A percentile compares a stretch with the other conserved stretches of the same genome.
Conservation (phyloP, 35 echinoderm and acorn worm genomes). For the Lytechinus pictus region DNA sequence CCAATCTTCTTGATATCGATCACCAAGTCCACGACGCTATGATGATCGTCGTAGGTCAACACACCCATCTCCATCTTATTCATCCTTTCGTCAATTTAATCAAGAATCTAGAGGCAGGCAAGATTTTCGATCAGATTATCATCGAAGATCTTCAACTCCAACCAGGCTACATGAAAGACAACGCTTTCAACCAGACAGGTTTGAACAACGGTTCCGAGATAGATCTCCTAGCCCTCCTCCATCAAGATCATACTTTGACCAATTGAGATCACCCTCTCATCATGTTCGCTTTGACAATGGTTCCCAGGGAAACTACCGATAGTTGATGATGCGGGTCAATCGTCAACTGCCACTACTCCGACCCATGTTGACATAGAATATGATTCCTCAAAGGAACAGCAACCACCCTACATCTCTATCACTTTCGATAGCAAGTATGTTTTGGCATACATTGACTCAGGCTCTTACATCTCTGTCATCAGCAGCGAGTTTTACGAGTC, state of each 20-base stretch:
- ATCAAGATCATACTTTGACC: too few relatives aligned
- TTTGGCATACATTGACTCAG: constrained; percentile 30
- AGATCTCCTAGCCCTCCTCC: too few relatives aligned
- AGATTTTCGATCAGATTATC: too few relatives aligned
- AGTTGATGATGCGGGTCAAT: constrained; percentile 40
- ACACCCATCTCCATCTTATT: too few relatives aligned
- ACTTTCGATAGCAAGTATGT: constrained; percentile 32
- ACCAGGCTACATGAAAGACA: too few relatives aligned
- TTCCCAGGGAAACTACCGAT: constrained; percentile 52
- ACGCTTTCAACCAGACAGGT: too few relatives aligned
- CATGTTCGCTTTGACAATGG: background rate
- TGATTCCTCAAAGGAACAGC: background rate
- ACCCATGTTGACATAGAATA: constrained; percentile 6
- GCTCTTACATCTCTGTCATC: constrained; percentile 28
- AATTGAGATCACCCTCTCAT: background rate
- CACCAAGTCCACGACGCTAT: background rate
- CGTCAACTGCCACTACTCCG: background rate
- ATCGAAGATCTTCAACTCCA: too few relatives aligned
- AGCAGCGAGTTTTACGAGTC: background rate
- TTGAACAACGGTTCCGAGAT: too few relatives aligned
- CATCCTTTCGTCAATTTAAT: too few relatives aligned
- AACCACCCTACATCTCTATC: constrained; percentile 14
- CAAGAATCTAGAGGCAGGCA: too few relatives aligned
- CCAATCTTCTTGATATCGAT: too few relatives aligned
- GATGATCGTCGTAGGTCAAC: too few relatives aligned